Evolutionary conservation across 2,888 invertebrate genomes (phyloP), one percentile per base, ranked within the genome.

Genomic region (Pecten maximus): DNA sequence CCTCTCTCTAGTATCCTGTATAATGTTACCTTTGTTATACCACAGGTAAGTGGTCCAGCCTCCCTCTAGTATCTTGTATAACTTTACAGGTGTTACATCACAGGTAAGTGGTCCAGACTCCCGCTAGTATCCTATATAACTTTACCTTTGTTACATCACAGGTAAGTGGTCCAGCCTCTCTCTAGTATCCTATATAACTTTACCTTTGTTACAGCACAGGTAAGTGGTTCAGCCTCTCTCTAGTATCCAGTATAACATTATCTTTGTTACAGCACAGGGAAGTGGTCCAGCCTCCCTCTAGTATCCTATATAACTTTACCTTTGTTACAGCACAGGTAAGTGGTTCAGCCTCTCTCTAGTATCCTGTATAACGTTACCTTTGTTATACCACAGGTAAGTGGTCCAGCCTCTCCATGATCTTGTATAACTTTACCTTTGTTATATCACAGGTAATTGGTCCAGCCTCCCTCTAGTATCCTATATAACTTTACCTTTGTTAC

Each of bases 81-180:
- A 44, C 12, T 44, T 44, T 44, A 44, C 44, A 8, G 44, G 44
- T 44, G 44, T 44, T 4, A 44, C 12, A 44, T 12, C 4, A 12
- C 4, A 12, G 44, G 44, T 44, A 44, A 44, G 44, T 44, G 4
- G n/a, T n/a, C n/a, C n/a, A n/a, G n/a, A n/a, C 12, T 44, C 44
- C 12, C 44, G 4, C 44, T 12, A 96, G 96, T 3, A 96, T 97
- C 40, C 94, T 94, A 4, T 91, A 95, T 35, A 98, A 98, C 95
- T 98, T 98, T 95, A 97, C 98, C 95, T 98, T 98, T 91, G 98
- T 98, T n/a, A 97, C 99, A 95, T 98, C 98, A 97, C 98, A 98
- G 97, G 97, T 99, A 94, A 90, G 94, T 39, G n/a, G 40, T 89
- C 16, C 4, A 12, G 4, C 12, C 12, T 44, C 44, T 44, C 44